Evolutionary conservation across 2,797 vertebrate genomes (phyloP), one percentile per base, ranked within the genome.

Genomic region (Margarornis squamiger): DNA sequence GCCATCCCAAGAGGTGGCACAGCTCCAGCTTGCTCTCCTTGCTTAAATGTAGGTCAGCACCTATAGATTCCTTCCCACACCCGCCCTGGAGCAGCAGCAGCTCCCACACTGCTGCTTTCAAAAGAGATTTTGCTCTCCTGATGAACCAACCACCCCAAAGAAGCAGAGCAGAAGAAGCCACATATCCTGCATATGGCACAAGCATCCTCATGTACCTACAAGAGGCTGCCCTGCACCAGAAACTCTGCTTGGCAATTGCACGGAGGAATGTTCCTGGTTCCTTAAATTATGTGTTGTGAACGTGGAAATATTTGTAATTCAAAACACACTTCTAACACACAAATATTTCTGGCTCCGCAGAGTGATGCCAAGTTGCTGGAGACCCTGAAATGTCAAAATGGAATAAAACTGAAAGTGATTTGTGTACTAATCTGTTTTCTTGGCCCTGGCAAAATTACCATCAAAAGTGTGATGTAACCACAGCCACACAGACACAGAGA

Each of bases 31-130:
- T 30, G 8, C 57, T 84, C 38, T 54, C 46, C 67, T 57, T 8
- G 7, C 51, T 73, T 48, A 30, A 93, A 96, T 93, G 70, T 93
- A 95, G 95, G 95, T 96, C 94, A 94, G 83, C 91, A 96, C 92
- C 95, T 88, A 61, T 15, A 78, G 75, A 51, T 26, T 72, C 79
- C 45, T 74, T 88, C 86, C 74, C 78, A 49, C 77, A 59, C 36
- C 49, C 1, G 5, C 65, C 82, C 86, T 6, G 3, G 72, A 80
- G 91, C 71, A 58, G 68, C 81, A 30, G 63, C 55, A 89, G 61
- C 72, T 93, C 96, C 82, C 38, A 88, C 86, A 17, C 62, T 6
- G 71, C 84, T 84, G 10, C 86, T 93, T 90, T 82, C 49, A 41
- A 39, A 86, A 92, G 83, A 70, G 57, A 34, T 90, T 92, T 54